A percentile compares a stretch with the other conserved stretches of the same genome.
Evolutionary conservation across 2,113 vertebrate genomes (phyloP).

Genomic region (Plecotus auritus): DNA sequence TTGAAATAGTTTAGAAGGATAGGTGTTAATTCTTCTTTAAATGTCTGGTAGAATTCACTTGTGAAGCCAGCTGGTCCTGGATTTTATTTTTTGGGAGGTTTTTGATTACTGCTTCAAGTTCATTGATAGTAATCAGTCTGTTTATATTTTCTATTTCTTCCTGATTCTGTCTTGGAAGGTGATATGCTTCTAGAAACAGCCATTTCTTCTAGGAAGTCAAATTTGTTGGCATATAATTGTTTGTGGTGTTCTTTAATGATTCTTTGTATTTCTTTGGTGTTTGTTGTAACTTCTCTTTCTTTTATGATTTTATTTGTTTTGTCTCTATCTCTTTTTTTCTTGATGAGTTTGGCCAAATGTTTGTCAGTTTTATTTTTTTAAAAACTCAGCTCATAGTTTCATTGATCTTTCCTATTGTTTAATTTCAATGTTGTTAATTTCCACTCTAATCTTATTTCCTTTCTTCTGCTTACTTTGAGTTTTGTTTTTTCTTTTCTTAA

Average conservation of each 20-base stretch:
- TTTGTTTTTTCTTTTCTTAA: not conserved
- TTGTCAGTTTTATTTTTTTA: not conserved
- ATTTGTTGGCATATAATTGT: not conserved
- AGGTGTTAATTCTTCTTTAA: not conserved
- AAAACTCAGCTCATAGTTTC: not conserved
- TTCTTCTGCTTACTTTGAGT: not conserved
- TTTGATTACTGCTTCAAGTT: not conserved
- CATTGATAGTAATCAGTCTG: not conserved
- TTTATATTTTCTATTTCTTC: not conserved
- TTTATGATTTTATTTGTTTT: not conserved
- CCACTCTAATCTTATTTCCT: not conserved
- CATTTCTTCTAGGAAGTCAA: not conserved
- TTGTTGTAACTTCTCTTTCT: not conserved
- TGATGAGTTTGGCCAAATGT: not conserved
- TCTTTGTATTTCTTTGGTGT: not conserved
- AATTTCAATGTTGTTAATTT: not conserved
- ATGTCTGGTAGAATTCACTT: not conserved
- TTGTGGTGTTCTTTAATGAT: not conserved
- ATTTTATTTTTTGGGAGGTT: not conserved
- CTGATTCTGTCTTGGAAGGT: not conserved
- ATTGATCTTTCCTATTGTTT: not conserved
- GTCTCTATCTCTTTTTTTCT: not conserved
- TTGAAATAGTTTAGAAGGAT: not conserved
- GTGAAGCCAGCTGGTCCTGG: not conserved
- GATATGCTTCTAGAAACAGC: not conserved